These are phyloP conservation scores for Threskiornis aethiopicus DNA, from an alignment of 2,797 vertebrate genomes.

Conservation along the genomic window DNA sequence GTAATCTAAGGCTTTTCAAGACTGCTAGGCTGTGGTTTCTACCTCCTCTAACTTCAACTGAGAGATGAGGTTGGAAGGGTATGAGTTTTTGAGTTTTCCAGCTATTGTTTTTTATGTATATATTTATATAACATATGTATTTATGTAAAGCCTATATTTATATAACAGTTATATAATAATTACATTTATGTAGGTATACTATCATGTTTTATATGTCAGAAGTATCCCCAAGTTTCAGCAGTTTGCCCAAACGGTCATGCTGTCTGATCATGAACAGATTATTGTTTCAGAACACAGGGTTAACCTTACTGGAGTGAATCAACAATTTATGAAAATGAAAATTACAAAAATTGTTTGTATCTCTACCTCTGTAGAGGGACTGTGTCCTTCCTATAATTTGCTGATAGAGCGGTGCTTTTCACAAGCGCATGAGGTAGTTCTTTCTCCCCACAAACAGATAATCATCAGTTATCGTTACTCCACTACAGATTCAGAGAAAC, in stretches of 20 bases:
- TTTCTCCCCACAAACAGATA: neutral
- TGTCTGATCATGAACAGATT: neutral
- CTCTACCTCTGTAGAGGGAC: neutral
- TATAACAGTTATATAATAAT: neutral
- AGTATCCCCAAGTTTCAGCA: neutral
- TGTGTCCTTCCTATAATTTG: neutral
- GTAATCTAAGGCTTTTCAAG: neutral
- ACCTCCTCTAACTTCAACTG: neutral
- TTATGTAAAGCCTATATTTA: neutral
- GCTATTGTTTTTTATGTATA: neutral
- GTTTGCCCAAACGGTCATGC: neutral
- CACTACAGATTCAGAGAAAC: neutral
- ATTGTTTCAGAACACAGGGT: neutral
- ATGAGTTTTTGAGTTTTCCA: neutral
- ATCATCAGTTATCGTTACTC: neutral
- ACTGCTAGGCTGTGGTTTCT: neutral
- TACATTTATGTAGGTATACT: neutral
- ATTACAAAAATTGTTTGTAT: neutral
- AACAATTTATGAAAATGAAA: neutral
- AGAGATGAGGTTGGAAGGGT: neutral
- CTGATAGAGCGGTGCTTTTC: neutral
- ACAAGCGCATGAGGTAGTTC: neutral
- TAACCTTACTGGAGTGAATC: neutral
- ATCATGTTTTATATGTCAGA: neutral
- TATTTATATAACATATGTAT: neutral